Base-by-base conservation (phyloP, 2,888 invertebrate genomes). In the Nezara viridula region DNA sequence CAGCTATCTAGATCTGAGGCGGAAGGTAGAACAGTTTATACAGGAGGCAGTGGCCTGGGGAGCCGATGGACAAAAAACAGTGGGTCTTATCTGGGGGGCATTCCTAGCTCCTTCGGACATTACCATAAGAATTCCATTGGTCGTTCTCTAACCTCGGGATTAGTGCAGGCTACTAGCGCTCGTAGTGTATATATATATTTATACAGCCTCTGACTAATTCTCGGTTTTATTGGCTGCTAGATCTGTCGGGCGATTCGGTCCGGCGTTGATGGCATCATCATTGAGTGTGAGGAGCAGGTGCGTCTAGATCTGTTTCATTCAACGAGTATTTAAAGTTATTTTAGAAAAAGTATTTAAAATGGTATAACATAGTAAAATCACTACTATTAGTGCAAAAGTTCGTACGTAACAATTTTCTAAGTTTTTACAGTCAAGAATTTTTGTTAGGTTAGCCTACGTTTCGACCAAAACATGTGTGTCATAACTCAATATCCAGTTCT, bases 111-210 rank as follows among this genome's bases (percentile, higher is more conserved):
- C 27, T 0, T 0, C 14, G 27, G 27, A 12, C 7, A 73, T 73
- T 73, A 73, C 32, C 66, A 73, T 73, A 73, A 73, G 66, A 73
- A 73, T 73, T 73, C 66, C 66, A 73, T 73, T 37, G 32, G 32
- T 2, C 32, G 32, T 27, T 6, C 19, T 73, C 32, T 19, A 73
- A 73, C 32, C 66, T 16, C 5, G 7, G 21, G 32, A 73, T 73
- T 73, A 73, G 66, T 19, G 7, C 9, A 3, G 4, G n/a, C 3
- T 4, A 2, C 27, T 73, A 27, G 14, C 5, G 19, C 66, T 73
- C 66, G 4, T 19, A 6, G 37, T 37, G 37, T 73, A 37, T 73
- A 37, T 73, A 73, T 73, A 73, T 73, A 73, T 73, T 73, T 73
- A 73, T 73, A 73, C 66, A 32, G 19, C 37, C n/a, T 2, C 37